phyloP scores from a whole-genome alignment of 2,797 vertebrate species.

The Megaceryle alcyon region DNA sequence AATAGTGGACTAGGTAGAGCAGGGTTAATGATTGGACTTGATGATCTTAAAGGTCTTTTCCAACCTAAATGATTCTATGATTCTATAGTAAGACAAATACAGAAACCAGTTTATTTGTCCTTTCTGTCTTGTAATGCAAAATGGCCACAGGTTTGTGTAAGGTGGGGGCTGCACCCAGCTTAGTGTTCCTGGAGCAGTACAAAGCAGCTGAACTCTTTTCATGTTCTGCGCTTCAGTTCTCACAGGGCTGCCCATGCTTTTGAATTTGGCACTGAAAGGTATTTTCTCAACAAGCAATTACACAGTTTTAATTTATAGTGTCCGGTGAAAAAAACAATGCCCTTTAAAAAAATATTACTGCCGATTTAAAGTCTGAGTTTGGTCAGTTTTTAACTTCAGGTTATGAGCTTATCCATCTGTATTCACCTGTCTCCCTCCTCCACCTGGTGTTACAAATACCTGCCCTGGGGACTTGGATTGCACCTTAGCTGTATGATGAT shows the following conservation, averaged over 20 bases:
- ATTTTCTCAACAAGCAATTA: not conserved
- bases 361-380: not conserved
- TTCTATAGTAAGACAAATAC: not conserved
- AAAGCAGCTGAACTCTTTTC: not conserved
- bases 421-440: not conserved
- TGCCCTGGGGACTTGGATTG: not conserved
- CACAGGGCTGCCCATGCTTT: not conserved
- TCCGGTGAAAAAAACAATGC: not conserved
- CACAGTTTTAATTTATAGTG: not conserved
- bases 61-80: too few relatives aligned
- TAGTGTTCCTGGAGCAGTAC: not conserved
- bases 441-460: not conserved
- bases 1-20: too few relatives aligned
- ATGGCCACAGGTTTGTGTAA: not conserved
- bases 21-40: too few relatives aligned
- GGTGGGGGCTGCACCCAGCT: not conserved
- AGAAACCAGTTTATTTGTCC: not conserved
- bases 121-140: not conserved
- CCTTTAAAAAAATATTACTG: not conserved
- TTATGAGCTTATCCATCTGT: not conserved
- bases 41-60: too few relatives aligned
- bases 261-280: not conserved
- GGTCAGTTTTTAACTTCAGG: not conserved
- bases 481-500: not conserved
- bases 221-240: not conserved